phyloP scores from a whole-genome alignment of 2,797 vertebrate species.

The Sebastiscus albofasciatus region DNA sequence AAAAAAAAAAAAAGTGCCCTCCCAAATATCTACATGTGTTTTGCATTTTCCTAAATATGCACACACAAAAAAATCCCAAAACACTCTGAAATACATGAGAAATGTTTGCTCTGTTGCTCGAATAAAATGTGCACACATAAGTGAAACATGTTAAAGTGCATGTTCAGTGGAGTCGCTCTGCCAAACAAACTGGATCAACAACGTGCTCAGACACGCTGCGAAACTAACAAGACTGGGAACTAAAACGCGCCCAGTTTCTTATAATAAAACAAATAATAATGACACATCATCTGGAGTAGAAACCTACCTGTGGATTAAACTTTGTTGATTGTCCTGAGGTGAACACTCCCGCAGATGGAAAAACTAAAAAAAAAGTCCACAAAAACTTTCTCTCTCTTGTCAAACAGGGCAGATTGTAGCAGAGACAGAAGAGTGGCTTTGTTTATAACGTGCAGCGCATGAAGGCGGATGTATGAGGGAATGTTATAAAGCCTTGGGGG shows the following conservation, averaged over 20 bases:
- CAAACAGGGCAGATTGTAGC: background rate
- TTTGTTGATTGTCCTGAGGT: slow-evolving; percentile 63
- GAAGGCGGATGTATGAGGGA: slow-evolving; percentile 74
- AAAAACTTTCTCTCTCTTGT: slow-evolving; percentile 2
- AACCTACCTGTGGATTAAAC: slow-evolving; percentile 60
- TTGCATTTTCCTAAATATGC: background rate
- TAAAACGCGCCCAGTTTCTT: background rate
- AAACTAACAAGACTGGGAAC: background rate
- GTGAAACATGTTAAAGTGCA: background rate
- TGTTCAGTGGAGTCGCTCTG: too few species aligned
- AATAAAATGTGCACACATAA: background rate
- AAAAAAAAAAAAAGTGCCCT: too few species aligned
- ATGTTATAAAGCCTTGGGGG: slow-evolving; percentile 79
- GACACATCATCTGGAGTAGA: background rate
- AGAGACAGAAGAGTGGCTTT: slow-evolving; percentile 47
- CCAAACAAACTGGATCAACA: background rate
- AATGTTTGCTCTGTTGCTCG: background rate
- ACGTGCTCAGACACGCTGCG: slow-evolving; percentile 11
- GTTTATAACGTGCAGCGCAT: slow-evolving; percentile 70
- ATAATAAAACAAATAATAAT: background rate
- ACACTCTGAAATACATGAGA: background rate
- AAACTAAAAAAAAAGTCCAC: slow-evolving; percentile 37
- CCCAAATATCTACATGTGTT: background rate
- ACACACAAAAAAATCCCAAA: background rate
- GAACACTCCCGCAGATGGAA: background rate